Percentiles rank a stretch among this genome's conserved stretches.
phyloP scores from a whole-genome alignment of 2,113 vertebrate genomes.

The Labeo catla region DNA sequence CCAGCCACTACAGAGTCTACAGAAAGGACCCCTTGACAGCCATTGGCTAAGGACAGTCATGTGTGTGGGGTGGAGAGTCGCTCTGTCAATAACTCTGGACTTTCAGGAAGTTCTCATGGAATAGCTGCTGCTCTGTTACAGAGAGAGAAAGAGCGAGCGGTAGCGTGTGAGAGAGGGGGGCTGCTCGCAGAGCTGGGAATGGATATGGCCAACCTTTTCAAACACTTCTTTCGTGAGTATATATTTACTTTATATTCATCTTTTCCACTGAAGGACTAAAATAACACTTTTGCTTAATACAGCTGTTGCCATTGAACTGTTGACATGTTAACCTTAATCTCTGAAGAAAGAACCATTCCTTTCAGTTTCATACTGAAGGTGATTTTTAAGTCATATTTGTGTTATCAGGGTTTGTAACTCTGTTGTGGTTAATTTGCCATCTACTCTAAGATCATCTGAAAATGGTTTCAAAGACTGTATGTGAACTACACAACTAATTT shows the following conservation, averaged over 20 bases:
- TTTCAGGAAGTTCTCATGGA: conserved; percentile 74
- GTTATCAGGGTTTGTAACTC: neutral
- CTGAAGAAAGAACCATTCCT: neutral
- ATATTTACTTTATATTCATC: neutral
- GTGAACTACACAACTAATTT: neutral
- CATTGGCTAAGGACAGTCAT: conserved; percentile 49
- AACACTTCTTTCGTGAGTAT: conserved; percentile 88
- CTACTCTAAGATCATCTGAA: neutral
- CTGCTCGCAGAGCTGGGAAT: conserved; percentile 77
- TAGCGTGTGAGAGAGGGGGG: conserved; percentile 2
- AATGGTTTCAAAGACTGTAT: conserved; percentile 2
- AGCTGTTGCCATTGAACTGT: conserved; percentile 28
- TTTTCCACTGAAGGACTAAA: conserved; percentile 36
- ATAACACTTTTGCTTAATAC: conserved; percentile 36
- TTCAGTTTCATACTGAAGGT: neutral
- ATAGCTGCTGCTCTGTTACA: conserved; percentile 78
- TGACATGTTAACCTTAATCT: neutral
- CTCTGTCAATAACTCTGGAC: conserved; percentile 55
- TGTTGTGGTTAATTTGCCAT: neutral
- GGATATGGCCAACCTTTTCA: conserved; percentile 87
- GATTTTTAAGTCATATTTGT: neutral
- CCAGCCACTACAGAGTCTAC: conserved; percentile 38
- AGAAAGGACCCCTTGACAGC: conserved; percentile 15
- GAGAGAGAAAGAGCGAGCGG: conserved; percentile 61
- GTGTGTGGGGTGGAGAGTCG: conserved; percentile 52